Base-by-base conservation (phyloP, 2,113 vertebrate species). In the Riparia riparia region DNA sequence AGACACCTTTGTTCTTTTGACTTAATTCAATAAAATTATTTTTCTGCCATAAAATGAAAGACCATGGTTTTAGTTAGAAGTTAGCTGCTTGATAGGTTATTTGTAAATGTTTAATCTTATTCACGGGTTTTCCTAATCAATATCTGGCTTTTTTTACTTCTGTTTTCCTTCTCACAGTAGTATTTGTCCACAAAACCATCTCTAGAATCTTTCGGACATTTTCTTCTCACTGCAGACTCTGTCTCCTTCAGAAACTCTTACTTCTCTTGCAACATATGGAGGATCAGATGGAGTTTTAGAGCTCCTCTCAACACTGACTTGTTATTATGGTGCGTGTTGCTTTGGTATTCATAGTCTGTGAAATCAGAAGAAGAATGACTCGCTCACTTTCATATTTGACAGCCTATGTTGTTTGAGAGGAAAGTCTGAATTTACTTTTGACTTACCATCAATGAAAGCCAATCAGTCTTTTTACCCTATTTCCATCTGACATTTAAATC, bases 41-140 rank as follows among this genome's bases (percentile, higher is more conserved):
- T 95, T 95, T 86, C 79, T 88, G 47, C 58, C 79, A 56, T 74
- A 63, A 93, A 95, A 93, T 78, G 56, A 81, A 95, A 60, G 72
- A 44, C 77, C 25, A 4, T 45, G 11, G 7, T 12, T 90, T 95
- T 82, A 64, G 70, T 83, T 86, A 83, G 64, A 65, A 54, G 17
- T 64, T 82, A 70, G 41, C 24, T 88, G 60, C 76, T 83, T 87
- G 37, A 44, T 86, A 21, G 20, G 54, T 82, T 77, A 80, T 95
- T 86, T 96, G 79, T 63, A 80, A 92, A 83, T 64, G 17, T 85
- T 90, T 87, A 88, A 68, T 49, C 39, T 88, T 45, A 60, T 82
- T 86, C 87, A 60, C 28, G 77, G 76, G 16, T 78, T 90, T 96
- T 86, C 14, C 60, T 78, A 73, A 95, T 81, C 87, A 71, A 54